Base-by-base conservation (phyloP, 2,797 vertebrate genomes). In the Rhinatrema bivittatum region DNA sequence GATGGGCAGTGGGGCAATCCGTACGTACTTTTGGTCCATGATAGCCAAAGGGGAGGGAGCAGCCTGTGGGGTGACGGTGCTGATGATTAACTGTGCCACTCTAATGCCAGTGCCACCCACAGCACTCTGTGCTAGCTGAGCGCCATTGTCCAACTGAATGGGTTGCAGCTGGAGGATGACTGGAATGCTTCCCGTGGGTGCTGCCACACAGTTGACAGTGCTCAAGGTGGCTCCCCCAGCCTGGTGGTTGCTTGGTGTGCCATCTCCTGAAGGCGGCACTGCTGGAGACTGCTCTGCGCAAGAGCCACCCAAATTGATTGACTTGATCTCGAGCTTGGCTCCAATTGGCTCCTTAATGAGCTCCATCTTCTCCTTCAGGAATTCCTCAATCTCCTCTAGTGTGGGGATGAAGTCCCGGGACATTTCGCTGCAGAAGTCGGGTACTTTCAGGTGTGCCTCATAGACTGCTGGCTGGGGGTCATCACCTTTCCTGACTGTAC, bases 381-480 rank as follows among this genome's bases (percentile, higher is more conserved):
- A 90, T 68, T 91, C 89, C 57, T 93, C 91, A 1, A 92, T 92
- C 70, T 93, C 91, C 58, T 93, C 90, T 58, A 93, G 68, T 3
- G 89, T 91, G 3, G 90, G 91, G 16, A 76, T 80, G 44, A 93
- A 93, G 2, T 74, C 71, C 14, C 61, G 81, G 1, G 83, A 74
- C 7, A 77, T 68, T 10, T 57, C 59, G 35, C 78, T 65, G 13
- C 73, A 56, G 45, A 89, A 89, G 15, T 91, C 82, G 0, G 87
- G 87, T 39, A 89, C 60, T 9, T 60, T 76, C 17, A 71, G 46
- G 11, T 76, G 76, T 37, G 62, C 30, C 36, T 65, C 40, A 0
- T 47, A 55, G 19, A 41, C 48, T 32, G 24, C 8, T 24, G 15
- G 10, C 22, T 23, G 56, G 12, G 49, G 6, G 18, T 46, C 56